Conservation (phyloP, 2,113 vertebrate genomes). For the Poeciliopsis retropinna region DNA sequence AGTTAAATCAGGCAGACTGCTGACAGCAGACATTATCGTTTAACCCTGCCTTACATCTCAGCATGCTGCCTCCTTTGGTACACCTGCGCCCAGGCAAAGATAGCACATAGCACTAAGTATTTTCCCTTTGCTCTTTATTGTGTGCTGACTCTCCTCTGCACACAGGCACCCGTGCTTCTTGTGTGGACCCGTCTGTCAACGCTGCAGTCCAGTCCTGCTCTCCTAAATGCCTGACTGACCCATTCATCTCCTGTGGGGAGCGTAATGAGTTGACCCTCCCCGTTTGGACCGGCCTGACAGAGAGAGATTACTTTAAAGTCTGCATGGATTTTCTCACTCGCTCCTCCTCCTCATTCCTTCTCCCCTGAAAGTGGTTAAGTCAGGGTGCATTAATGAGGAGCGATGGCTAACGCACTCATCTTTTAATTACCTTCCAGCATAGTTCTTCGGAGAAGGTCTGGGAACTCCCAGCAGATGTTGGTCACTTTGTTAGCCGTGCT, state of each 20-base stretch:
- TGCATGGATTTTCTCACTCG: constrained; percentile 75
- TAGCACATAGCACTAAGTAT: constrained; percentile 48
- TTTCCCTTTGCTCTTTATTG: constrained; percentile 29
- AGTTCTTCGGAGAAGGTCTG: constrained; percentile 62
- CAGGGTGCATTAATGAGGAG: constrained; percentile 73
- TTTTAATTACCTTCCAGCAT: constrained; percentile 75
- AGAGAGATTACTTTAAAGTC: constrained; percentile 78
- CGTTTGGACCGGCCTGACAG: constrained; percentile 77
- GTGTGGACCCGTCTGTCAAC: constrained; percentile 58
- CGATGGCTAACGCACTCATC: constrained; percentile 77
- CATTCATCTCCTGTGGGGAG: constrained; percentile 79
- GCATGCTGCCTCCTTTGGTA: constrained; percentile 52
- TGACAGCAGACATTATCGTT: constrained; percentile 40
- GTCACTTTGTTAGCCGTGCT: constrained; percentile 48
- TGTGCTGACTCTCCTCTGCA: constrained; percentile 18
- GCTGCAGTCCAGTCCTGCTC: constrained; percentile 52
- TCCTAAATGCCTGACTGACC: constrained; percentile 66
- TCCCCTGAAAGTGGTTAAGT: constrained; percentile 75
- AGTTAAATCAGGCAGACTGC: constrained; percentile 53
- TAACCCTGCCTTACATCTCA: constrained; percentile 48
- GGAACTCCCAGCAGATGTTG: constrained; percentile 53
- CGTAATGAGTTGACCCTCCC: constrained; percentile 79
- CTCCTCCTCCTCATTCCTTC: constrained; percentile 63
- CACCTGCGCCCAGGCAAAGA: constrained; percentile 67
- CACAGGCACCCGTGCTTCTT: constrained; percentile 31